Evolutionary conservation across 2,888 invertebrate genomes (phyloP).

Genomic region (Trichogramma dendrolimi): DNA sequence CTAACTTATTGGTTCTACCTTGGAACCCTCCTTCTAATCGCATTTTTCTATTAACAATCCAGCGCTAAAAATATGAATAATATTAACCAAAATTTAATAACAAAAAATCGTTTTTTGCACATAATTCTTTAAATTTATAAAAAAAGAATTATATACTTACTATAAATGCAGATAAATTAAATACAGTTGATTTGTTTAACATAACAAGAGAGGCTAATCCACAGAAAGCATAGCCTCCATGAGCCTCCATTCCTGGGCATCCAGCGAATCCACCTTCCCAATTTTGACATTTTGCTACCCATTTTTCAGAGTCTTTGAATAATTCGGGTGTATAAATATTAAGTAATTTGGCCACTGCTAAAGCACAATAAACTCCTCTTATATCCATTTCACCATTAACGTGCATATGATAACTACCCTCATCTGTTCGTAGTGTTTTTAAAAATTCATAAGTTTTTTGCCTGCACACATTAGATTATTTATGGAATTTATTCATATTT

Average conservation of each 20-base stretch:
- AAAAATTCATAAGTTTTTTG: conserved; percentile 72
- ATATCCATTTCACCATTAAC: conserved; percentile 90
- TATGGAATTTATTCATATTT: not conserved
- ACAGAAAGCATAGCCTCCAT: conserved; percentile 99
- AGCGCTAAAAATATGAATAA: conserved; percentile 57
- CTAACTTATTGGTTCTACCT: conserved; percentile 95
- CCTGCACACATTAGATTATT: conserved; percentile 47
- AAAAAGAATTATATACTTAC: conserved; percentile 46
- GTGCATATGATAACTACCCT: conserved; percentile 92
- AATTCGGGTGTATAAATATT: conserved; percentile 72
- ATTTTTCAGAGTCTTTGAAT: conserved; percentile 82
- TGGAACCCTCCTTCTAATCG: conserved; percentile 92
- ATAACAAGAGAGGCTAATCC: conserved; percentile 86
- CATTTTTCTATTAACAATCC: conserved; percentile 91
- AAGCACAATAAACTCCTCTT: conserved; percentile 94
- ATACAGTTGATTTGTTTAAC: conserved; percentile 69
- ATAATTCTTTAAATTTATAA: not conserved
- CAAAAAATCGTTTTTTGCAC: not conserved
- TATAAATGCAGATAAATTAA: conserved; percentile 71
- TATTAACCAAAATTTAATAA: not conserved
- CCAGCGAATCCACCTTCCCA: conserved; percentile 99
- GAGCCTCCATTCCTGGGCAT: conserved; percentile 91
- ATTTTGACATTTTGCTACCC: conserved; percentile 92
- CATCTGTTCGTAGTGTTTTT: conserved; percentile 68
- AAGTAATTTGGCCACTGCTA: conserved; percentile 82